Percentiles rank a stretch among this genome's conserved stretches.
Evolutionary conservation across 2,888 invertebrate species (phyloP).

Genomic region (Euspilapteryx auroguttella): DNA sequence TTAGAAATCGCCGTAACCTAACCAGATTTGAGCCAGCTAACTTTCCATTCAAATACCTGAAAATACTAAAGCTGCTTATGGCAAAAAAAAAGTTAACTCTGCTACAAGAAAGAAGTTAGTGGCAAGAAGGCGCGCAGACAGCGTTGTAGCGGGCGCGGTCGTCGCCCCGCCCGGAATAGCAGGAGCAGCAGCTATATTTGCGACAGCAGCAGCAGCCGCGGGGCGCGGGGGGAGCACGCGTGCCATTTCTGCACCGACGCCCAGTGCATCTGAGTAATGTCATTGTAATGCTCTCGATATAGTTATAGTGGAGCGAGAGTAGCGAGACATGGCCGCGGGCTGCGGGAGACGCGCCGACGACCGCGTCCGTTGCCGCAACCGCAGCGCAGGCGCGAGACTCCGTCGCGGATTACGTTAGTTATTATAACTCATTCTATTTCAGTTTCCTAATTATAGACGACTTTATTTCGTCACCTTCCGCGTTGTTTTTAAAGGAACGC

Average conservation of each 20-base stretch:
- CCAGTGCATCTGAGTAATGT: constrained; percentile 60
- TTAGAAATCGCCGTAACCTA: too few species aligned
- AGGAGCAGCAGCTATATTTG: constrained; percentile 56
- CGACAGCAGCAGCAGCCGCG: constrained; percentile 40
- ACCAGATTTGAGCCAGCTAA: too few species aligned
- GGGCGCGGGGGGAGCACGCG: constrained; percentile 27
- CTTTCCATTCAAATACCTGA: too few species aligned
- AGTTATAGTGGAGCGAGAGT: constrained; percentile 32
- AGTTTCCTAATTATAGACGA: too few species aligned
- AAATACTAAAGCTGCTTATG: too few species aligned
- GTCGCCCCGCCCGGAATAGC: constrained; percentile 59
- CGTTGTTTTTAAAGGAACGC: too few species aligned
- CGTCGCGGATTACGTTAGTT: constrained; percentile 1
- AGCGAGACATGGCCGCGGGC: constrained; percentile 40
- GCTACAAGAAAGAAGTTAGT: too few species aligned
- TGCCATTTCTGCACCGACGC: constrained; percentile 58
- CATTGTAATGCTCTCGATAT: constrained; percentile 58
- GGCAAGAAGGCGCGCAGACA: constrained; percentile 58
- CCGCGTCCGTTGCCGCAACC: constrained; percentile 3
- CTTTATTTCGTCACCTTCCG: too few species aligned
- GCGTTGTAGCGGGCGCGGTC: constrained; percentile 55
- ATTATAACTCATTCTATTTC: neutral
- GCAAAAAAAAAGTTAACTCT: too few species aligned
- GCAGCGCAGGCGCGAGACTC: too few species aligned
- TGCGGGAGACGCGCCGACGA: constrained; percentile 8